A percentile compares a stretch with the other conserved stretches of the same genome.
These are phyloP conservation scores for Pyrocoelia pectoralis DNA, from an alignment of 2,888 invertebrate genomes.

Conservation along the genomic window DNA sequence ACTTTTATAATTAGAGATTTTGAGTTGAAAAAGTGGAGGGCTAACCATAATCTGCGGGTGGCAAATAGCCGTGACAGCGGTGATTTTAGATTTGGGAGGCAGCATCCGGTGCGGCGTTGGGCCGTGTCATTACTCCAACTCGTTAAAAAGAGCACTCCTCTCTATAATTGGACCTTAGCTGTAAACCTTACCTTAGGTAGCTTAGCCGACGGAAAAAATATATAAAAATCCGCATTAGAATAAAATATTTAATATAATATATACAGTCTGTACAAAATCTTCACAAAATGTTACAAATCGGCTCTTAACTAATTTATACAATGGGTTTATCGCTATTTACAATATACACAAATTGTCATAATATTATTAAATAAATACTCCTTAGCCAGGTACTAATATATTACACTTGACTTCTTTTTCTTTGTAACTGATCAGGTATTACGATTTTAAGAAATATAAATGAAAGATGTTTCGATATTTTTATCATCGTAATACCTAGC, in stretches of 20 bases:
- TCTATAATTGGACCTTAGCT: slow-evolving; percentile 52
- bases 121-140: slow-evolving; percentile 55
- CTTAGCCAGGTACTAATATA: slow-evolving; percentile 60
- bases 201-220: neutral
- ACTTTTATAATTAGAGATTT: slow-evolving; percentile 44
- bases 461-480: slow-evolving; percentile 4
- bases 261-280: slow-evolving; percentile 58
- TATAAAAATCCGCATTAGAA: slow-evolving; percentile 24
- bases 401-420: slow-evolving; percentile 54
- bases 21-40: slow-evolving; percentile 42
- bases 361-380: slow-evolving; percentile 55
- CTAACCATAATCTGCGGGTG: slow-evolving; percentile 52
- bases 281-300: slow-evolving; percentile 42
- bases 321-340: slow-evolving; percentile 46
- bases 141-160: slow-evolving; percentile 55
- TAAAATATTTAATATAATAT: slow-evolving; percentile 49
- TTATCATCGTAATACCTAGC: slow-evolving; percentile 38
- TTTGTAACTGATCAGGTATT: slow-evolving; percentile 34
- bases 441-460: slow-evolving; percentile 19
- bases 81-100: slow-evolving; percentile 52
- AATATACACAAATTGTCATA: slow-evolving; percentile 40
- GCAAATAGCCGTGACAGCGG: slow-evolving; percentile 52
- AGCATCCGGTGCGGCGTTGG: slow-evolving; percentile 55
- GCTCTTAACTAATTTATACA: slow-evolving; percentile 44
- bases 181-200: slow-evolving; percentile 43